A percentile compares a stretch with the other conserved stretches of the same genome.
Conservation (phyloP, 64 coral and sea anemone genomes). For the Anthopleura sola region DNA sequence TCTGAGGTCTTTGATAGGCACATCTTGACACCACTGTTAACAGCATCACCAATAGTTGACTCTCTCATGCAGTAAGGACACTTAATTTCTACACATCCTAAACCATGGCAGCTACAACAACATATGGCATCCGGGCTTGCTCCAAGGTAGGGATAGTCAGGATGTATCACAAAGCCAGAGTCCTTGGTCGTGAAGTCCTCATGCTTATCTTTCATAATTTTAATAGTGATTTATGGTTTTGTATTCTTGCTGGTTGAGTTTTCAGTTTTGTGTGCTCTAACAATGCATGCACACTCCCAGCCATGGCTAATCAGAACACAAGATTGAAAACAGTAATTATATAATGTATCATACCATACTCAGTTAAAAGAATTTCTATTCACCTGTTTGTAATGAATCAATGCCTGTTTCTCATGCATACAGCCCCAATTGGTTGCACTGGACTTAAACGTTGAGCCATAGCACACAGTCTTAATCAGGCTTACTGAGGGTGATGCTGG, state of each 20-base stretch:
- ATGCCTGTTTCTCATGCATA: conserved; percentile 37
- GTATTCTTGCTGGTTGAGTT: no score
- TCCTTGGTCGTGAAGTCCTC: conserved; percentile 30
- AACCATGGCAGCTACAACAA: conserved; percentile 18
- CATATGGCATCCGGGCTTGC: conserved; percentile 44
- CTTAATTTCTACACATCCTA: conserved; percentile 9
- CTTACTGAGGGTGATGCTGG: conserved; percentile 37
- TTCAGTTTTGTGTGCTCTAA: no score
- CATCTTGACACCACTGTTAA: not conserved
- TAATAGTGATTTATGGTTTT: no score
- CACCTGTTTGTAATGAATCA: conserved; percentile 38
- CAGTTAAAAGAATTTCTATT: not conserved
- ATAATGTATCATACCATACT: no score
- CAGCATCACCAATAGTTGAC: not conserved
- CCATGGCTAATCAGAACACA: no score
- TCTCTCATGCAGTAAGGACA: not conserved
- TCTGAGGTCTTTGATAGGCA: not conserved
- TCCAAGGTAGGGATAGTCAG: conserved; percentile 38
- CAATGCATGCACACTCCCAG: no score
- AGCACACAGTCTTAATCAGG: conserved; percentile 42
- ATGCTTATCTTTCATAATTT: no score
- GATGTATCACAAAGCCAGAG: conserved; percentile 37
- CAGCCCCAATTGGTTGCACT: conserved; percentile 39
- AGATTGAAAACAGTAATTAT: no score
- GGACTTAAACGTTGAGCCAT: conserved; percentile 32